phyloP scores from a whole-genome alignment of 2,113 vertebrate species.

The Tichodroma muraria region DNA sequence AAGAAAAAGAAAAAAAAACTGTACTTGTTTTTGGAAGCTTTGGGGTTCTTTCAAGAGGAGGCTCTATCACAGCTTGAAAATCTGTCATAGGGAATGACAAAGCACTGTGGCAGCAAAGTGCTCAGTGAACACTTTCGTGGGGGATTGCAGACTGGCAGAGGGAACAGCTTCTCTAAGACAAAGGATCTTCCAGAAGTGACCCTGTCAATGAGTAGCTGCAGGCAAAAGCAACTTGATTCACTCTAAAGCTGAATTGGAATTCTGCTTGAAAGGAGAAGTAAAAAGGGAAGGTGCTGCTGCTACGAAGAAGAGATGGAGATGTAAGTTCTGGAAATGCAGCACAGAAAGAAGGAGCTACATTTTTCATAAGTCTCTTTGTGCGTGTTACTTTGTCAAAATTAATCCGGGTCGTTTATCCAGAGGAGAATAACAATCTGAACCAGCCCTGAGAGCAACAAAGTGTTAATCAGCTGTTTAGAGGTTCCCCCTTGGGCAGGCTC shows the following conservation, averaged over 20 bases:
- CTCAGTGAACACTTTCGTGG: not conserved
- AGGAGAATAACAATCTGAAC: not conserved
- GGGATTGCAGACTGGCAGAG: not conserved
- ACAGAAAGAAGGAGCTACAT: not conserved
- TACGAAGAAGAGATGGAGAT: not conserved
- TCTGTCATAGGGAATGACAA: not conserved
- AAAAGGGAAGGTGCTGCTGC: not conserved
- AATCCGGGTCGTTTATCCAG: not conserved
- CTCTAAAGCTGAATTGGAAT: not conserved
- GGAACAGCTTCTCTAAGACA: not conserved
- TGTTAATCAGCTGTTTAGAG: not conserved
- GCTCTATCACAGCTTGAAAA: not conserved
- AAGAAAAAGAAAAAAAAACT: too few relatives aligned
- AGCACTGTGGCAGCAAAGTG: not conserved
- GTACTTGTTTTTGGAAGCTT: not conserved
- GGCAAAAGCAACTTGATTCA: not conserved
- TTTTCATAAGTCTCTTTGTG: not conserved
- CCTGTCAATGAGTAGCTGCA: not conserved
- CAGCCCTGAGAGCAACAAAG: not conserved
- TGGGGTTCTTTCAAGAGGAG: not conserved
- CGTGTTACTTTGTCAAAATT: not conserved
- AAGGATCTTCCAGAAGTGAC: not conserved
- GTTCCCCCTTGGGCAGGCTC: not conserved
- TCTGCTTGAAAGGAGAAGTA: not conserved
- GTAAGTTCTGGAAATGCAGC: not conserved